Percentiles rank a stretch among this genome's conserved stretches.
Conservation (phyloP, 2,113 vertebrate genomes). For the Neolamprologus toae region DNA sequence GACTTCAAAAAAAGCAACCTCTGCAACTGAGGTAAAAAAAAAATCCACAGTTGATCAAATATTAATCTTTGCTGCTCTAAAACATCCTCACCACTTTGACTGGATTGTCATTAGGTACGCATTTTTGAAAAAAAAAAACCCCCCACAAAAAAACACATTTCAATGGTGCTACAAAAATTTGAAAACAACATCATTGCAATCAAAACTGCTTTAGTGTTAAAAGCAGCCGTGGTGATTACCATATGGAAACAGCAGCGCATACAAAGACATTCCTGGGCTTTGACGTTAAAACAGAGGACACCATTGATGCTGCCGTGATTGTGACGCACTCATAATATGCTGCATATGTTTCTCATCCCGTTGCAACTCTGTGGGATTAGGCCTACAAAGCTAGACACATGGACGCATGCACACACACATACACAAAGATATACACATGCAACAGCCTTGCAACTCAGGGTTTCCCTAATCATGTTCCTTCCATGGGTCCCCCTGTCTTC, state of each 20-base stretch:
- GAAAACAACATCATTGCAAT: slow-evolving; percentile 30
- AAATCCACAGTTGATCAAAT: background rate
- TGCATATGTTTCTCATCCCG: slow-evolving; percentile 54
- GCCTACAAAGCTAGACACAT: slow-evolving; percentile 1
- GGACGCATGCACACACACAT: background rate
- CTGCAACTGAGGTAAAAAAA: background rate
- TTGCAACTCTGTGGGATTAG: slow-evolving; percentile 54
- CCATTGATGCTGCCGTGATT: slow-evolving; percentile 51
- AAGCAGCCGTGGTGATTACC: slow-evolving; percentile 18
- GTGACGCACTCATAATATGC: slow-evolving; percentile 39
- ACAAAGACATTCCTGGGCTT: slow-evolving; percentile 38
- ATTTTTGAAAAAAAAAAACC: background rate
- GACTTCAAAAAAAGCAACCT: background rate
- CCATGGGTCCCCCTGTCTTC: slow-evolving; percentile 64
- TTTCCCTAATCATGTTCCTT: slow-evolving; percentile 53
- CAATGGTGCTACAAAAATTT: background rate
- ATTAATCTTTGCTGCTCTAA: background rate
- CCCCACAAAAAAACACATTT: background rate
- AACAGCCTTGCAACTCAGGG: background rate
- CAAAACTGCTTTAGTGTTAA: slow-evolving; percentile 14
- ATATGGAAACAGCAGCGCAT: slow-evolving; percentile 27
- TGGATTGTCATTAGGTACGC: slow-evolving; percentile 6
- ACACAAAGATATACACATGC: background rate
- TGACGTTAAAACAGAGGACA: slow-evolving; percentile 45
- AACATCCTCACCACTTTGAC: background rate